A percentile compares a stretch with the other conserved stretches of the same genome.
These are phyloP conservation scores for Ceraclea dissimilis DNA, from an alignment of 2,888 invertebrate genomes.

Conservation along the genomic window DNA sequence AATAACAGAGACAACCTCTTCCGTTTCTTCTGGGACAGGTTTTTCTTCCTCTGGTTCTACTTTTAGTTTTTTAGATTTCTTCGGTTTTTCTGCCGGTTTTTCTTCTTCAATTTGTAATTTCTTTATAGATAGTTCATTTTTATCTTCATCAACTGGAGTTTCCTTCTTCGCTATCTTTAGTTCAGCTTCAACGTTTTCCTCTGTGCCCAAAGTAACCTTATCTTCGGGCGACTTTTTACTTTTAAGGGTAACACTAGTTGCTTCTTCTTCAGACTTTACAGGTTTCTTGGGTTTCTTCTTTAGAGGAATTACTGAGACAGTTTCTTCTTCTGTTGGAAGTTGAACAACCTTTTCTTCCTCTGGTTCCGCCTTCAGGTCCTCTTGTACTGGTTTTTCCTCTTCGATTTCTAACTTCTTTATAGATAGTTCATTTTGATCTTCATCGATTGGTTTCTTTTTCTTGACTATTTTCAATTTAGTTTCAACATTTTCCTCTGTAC, in stretches of 20 bases:
- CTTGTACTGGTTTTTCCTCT: slow-evolving; percentile 29
- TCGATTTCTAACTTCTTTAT: slow-evolving; percentile 25
- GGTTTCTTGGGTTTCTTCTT: slow-evolving; percentile 30
- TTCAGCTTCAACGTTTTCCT: slow-evolving; percentile 32
- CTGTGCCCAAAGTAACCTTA: slow-evolving; percentile 27
- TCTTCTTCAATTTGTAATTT: slow-evolving; percentile 24
- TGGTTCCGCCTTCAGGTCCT: slow-evolving; percentile 22
- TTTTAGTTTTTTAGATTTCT: slow-evolving; percentile 21
- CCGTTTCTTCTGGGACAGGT: slow-evolving; percentile 27
- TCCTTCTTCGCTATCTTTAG: slow-evolving; percentile 31
- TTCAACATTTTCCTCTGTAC: slow-evolving; percentile 30
- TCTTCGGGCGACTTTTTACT: slow-evolving; percentile 26
- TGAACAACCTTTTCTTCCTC: slow-evolving; percentile 27
- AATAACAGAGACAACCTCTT: slow-evolving; percentile 26
- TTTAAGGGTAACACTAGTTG: slow-evolving; percentile 27
- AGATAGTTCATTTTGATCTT: slow-evolving; percentile 22
- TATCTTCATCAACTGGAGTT: slow-evolving; percentile 28
- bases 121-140: slow-evolving; percentile 1
- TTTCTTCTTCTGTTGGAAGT: slow-evolving; percentile 27
- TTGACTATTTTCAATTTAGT: slow-evolving; percentile 32
- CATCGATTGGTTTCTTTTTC: slow-evolving; percentile 29
- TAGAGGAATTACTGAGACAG: slow-evolving; percentile 27
- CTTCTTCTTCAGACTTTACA: slow-evolving; percentile 28
- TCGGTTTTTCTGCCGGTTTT: slow-evolving; percentile 30
- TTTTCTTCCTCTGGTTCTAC: slow-evolving; percentile 27